phyloP scores from a whole-genome alignment of 2,888 invertebrate genomes.

The Caenorhabditis sp. region DNA sequence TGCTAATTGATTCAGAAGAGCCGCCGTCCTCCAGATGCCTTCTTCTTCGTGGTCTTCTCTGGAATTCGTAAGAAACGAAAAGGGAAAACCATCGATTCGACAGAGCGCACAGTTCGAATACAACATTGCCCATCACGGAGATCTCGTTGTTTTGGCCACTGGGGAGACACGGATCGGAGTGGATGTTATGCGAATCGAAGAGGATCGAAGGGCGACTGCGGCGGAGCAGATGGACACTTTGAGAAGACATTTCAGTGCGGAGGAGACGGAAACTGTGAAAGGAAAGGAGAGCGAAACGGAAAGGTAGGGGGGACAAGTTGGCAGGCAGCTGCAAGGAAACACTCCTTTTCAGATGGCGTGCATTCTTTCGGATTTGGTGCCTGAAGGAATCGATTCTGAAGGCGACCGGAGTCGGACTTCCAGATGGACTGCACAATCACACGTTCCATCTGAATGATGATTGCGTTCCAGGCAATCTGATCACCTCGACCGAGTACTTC shows the following conservation, averaged over 20 bases:
- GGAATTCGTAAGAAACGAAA: constrained; percentile 72
- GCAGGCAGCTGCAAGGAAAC: not conserved
- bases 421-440: constrained; percentile 75
- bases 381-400: constrained; percentile 83
- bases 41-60: constrained; percentile 71
- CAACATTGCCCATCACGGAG: constrained; percentile 83
- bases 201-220: constrained; percentile 63
- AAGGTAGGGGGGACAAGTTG: constrained; percentile 27
- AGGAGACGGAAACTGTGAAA: constrained; percentile 73
- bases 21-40: constrained; percentile 17
- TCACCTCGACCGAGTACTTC: constrained; percentile 74
- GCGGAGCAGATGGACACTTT: constrained; percentile 58
- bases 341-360: constrained; percentile 65
- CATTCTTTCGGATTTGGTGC: constrained; percentile 79
- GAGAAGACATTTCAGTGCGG: constrained; percentile 62
- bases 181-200: constrained; percentile 82
- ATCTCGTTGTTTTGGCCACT: constrained; percentile 76
- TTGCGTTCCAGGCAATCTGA: constrained; percentile 60
- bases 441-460: constrained; percentile 69
- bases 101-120: constrained; percentile 66
- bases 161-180: constrained; percentile 68
- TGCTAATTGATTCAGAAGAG: constrained; percentile 52
- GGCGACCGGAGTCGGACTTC: constrained; percentile 81
- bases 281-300: constrained; percentile 41
- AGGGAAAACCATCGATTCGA: constrained; percentile 80